Base-by-base conservation (phyloP, 1,140 invertebrate species). In the Drosophila subpulchrella region DNA sequence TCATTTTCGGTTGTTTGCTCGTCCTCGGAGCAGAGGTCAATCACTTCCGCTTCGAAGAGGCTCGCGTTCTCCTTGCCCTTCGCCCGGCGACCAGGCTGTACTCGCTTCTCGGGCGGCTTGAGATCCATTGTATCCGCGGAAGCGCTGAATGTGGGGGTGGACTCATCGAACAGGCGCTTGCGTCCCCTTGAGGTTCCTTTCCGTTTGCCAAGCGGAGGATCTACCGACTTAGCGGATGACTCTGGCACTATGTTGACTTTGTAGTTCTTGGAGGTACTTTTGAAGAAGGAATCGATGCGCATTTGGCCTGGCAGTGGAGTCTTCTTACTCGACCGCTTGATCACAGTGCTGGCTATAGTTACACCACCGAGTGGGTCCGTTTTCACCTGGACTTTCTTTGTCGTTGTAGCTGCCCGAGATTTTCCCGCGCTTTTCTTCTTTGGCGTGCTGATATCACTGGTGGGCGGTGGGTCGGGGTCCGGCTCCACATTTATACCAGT, bases 231-330 rank as follows among this genome's bases (percentile, higher is more conserved):
- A 10, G n/a, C 27, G 12, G 24, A 53, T 38, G 53, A 71, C 12
- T 10, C 5, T 2, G 51, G 38, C 5, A 7, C 38, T 11, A 32
- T 46, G 11, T 80, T 76, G 2, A 84, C 72, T 42, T 79, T 84
- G 38, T 75, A 85, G 17, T 50, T 88, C 59, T 91, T 91, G 0
- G 77, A 11, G 12, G 57, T 32, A 20, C 83, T 89, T 13, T 85
- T 91, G 24, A 91, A 91, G 15, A 80, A 91, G 7, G 62, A 51
- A 66, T 91, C 81, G 1, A 91, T 91, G 3, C 84, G 73, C 50
- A 77, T 34, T 56, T 91, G 90, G 3, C 74, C 75, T 1, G 83
- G 71, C 6, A 78, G 55, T 0, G 71, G 78, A 13, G 83, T 79
- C 17, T 89, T 91, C 47, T 67, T 88, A 1, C 15, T 39, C 0